Evolutionary conservation across 1,140 invertebrate species (phyloP), one percentile per base, ranked within the genome.

Genomic region (Macrocentrus cingulum): DNA sequence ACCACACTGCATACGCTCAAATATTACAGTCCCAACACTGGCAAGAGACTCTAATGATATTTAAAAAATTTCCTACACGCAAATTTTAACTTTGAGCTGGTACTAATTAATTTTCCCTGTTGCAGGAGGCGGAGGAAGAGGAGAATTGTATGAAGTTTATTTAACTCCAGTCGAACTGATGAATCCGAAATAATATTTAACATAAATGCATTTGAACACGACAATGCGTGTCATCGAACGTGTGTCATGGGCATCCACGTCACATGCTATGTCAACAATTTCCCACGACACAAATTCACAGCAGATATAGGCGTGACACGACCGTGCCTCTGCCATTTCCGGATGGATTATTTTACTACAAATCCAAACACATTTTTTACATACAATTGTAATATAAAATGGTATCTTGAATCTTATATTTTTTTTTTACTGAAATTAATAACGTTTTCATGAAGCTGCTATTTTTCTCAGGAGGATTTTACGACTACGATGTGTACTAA

Each of bases 311-410:
- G 50, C 20, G 50, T 52, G 50, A 36, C 36, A 52, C 50, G 9
- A 2, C 69, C 69, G 61, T 65, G 62, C 69, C 69, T 58, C 65
- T 60, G 53, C 67, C 60, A 65, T 68, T 71, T 71, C 68, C 69
- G 64, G 66, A 46, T 32, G 39, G 16, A 44, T 9, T 5, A 29
- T 29, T 4, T 29, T 29, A 5, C 25, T 29, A 29, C 25, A 29
- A 29, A 29, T 29, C 9, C 25, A 9, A n/a, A n/a, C n/a, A 54
- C 23, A 44, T 42, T 22, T 2, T 52, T 18, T 25, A 18, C 42
- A 45, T 5, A 16, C 18, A 42, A 7, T 42, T n/a, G 39, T 42
- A 13, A 15, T 42, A 6, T 42, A n/a, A n/a, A n/a, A n/a, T n/a
- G n/a, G n/a, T n/a, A n/a, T n/a, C n/a, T n/a, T n/a, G 4, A 4